Conservation (phyloP, 2,888 invertebrate genomes). For the Chloroclystis v-ata region DNA sequence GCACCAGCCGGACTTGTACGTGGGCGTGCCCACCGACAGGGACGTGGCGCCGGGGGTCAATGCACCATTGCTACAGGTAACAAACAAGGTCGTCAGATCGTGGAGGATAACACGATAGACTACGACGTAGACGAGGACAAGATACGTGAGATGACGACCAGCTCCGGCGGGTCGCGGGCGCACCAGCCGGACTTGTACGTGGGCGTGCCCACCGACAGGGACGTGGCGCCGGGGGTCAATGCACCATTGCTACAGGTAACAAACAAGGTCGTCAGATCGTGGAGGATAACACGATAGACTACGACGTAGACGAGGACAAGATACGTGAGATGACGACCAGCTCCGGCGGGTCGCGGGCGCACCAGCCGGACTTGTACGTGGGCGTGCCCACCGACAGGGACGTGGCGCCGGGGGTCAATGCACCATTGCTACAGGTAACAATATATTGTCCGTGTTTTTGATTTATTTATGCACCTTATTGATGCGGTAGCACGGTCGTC, state of each 20-base stretch:
- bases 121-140: constrained; percentile 58
- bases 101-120: constrained; percentile 61
- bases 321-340: constrained; percentile 49
- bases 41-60: constrained; percentile 67
- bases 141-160: constrained; percentile 48
- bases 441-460: too few species aligned
- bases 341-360: constrained; percentile 20
- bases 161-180: constrained; percentile 21
- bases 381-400: constrained; percentile 47
- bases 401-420: constrained; percentile 64
- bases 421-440: constrained; percentile 55
- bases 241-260: constrained; percentile 56
- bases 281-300: constrained; percentile 59
- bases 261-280: constrained; percentile 67
- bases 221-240: constrained; percentile 65
- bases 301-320: constrained; percentile 58
- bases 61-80: constrained; percentile 56
- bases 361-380: constrained; percentile 31
- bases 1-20: constrained; percentile 31
- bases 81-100: constrained; percentile 68
- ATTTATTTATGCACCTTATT: too few species aligned
- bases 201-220: constrained; percentile 44
- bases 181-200: constrained; percentile 32
- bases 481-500: too few species aligned
- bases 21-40: constrained; percentile 41